Conservation (phyloP, 2,888 invertebrate genomes). For the Plemyria rubiginata region DNA sequence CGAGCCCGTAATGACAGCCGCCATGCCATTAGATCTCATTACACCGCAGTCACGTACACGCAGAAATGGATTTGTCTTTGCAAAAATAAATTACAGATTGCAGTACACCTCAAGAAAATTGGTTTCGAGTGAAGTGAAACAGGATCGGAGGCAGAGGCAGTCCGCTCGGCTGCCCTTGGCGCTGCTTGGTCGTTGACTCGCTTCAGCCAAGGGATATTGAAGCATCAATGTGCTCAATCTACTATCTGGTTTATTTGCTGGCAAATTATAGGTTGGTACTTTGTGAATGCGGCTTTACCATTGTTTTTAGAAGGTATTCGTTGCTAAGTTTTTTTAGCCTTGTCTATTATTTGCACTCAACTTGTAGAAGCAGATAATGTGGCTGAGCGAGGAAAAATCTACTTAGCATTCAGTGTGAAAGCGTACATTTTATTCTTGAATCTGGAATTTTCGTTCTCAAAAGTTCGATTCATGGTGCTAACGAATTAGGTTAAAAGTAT, state of each 20-base stretch:
- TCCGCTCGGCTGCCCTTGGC: constrained; percentile 57
- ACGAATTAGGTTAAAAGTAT: too few relatives aligned
- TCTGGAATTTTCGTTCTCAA: not conserved
- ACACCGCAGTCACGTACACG: constrained; percentile 80
- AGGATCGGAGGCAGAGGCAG: constrained; percentile 52
- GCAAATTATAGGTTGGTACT: constrained; percentile 30
- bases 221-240: constrained; percentile 30
- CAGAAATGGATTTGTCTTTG: constrained; percentile 84
- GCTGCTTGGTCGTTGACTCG: constrained; percentile 36
- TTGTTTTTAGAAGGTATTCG: constrained; percentile 17
- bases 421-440: not conserved
- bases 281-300: constrained; percentile 20
- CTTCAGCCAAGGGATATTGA: constrained; percentile 15
- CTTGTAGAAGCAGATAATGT: not conserved
- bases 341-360: not conserved
- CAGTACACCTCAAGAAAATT: constrained; percentile 81
- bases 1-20: constrained; percentile 74
- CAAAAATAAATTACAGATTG: constrained; percentile 83
- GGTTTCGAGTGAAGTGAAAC: constrained; percentile 78
- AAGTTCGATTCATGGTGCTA: too few relatives aligned
- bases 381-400: not conserved
- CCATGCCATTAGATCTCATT: constrained; percentile 79
- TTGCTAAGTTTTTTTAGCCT: not conserved
- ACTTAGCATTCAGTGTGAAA: not conserved
- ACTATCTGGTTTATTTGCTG: constrained; percentile 26